Percentiles rank a stretch among this genome's conserved stretches.
These are phyloP conservation scores for Drosophila arawakana DNA, from an alignment of 1,140 invertebrate species.

Conservation along the genomic window DNA sequence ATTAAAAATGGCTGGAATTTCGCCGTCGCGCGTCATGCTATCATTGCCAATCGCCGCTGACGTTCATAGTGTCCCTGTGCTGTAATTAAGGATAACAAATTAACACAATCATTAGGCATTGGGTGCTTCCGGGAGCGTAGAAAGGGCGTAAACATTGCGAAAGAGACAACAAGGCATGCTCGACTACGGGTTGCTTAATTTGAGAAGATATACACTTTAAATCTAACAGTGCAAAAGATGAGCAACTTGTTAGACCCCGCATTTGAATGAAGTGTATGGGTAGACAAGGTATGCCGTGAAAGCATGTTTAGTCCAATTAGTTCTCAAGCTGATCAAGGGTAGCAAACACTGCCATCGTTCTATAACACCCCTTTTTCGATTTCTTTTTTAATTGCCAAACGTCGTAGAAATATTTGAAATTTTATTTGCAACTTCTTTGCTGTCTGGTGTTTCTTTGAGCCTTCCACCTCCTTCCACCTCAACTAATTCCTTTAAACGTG, in stretches of 20 bases:
- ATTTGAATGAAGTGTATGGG: too few relatives aligned
- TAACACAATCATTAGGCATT: conserved; percentile 14
- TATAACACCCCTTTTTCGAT: too few relatives aligned
- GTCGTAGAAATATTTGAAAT: too few relatives aligned
- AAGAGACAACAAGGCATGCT: not conserved
- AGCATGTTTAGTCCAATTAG: too few relatives aligned
- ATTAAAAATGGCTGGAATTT: conserved; percentile 91
- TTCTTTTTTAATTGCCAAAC: too few relatives aligned
- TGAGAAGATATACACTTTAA: too few relatives aligned
- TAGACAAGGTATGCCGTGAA: too few relatives aligned
- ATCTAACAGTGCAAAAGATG: too few relatives aligned
- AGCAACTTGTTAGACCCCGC: too few relatives aligned
- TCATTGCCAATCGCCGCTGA: conserved; percentile 30
- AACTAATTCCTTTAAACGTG: conserved; percentile 14
- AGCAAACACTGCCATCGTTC: too few relatives aligned
- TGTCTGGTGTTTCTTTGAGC: not conserved
- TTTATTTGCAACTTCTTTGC: too few relatives aligned
- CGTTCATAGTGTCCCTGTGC: conserved; percentile 60
- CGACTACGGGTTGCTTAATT: not conserved
- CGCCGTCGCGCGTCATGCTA: conserved; percentile 86
- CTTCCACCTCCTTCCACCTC: not conserved
- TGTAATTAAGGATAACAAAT: conserved; percentile 14
- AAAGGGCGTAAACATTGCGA: not conserved
- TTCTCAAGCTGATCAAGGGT: too few relatives aligned
- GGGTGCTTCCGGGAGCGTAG: not conserved